Evolutionary conservation across 2,113 vertebrate genomes (phyloP).

Genomic region (Daubentonia madagascariensis): DNA sequence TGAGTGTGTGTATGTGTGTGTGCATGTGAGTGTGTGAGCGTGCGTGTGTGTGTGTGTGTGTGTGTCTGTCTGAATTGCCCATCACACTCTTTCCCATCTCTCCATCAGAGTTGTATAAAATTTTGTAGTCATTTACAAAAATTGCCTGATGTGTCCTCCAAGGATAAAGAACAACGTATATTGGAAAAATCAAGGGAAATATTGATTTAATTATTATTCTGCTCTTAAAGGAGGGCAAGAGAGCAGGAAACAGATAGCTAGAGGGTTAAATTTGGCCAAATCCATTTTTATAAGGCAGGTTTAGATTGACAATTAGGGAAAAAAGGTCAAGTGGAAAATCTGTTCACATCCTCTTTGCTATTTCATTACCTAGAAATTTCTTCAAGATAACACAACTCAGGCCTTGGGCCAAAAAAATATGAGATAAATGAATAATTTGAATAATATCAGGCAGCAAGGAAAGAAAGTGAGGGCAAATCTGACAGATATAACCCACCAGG

Average conservation of each 20-base stretch:
- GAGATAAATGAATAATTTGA: background rate
- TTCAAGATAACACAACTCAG: background rate
- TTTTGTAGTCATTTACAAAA: constrained; percentile 5
- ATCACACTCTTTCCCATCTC: background rate
- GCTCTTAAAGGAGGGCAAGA: background rate
- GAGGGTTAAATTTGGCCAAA: background rate
- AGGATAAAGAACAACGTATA: background rate
- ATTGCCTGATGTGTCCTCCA: background rate
- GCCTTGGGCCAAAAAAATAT: background rate
- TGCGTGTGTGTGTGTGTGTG: background rate
- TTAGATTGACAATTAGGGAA: background rate
- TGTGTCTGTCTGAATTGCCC: background rate
- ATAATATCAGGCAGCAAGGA: background rate
- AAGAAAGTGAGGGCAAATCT: background rate
- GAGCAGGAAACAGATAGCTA: background rate
- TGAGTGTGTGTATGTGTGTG: no score
- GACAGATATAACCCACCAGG: background rate
- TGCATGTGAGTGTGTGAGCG: no score
- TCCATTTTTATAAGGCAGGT: constrained; percentile 15
- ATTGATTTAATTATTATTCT: background rate
- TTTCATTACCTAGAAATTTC: background rate
- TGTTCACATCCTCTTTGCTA: background rate
- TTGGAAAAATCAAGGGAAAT: background rate
- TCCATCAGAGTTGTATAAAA: background rate
- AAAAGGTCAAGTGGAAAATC: constrained; percentile 21